A percentile compares a stretch with the other conserved stretches of the same genome.
These are phyloP conservation scores for Etheostoma nigrum DNA, from an alignment of 2,797 vertebrate species.

Conservation along the genomic window DNA sequence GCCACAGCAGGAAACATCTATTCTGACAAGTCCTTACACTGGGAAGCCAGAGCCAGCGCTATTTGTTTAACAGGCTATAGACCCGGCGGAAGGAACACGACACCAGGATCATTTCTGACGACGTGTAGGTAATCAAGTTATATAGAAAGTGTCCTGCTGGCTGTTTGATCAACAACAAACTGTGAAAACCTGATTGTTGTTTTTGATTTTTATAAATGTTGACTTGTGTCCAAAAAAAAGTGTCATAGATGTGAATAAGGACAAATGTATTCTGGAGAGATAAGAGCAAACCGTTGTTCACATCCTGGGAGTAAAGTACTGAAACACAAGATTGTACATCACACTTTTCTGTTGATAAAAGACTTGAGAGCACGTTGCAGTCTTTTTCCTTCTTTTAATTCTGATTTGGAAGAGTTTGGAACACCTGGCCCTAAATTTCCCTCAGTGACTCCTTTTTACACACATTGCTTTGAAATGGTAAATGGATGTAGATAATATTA, in stretches of 20 bases:
- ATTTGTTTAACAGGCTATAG: constrained; percentile 72
- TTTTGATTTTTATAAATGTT: constrained; percentile 21
- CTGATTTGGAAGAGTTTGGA: constrained; percentile 17
- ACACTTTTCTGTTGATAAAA: constrained; percentile 39
- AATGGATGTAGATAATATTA: constrained; percentile 44
- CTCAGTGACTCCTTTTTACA: constrained; percentile 6
- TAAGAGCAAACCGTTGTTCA: not conserved
- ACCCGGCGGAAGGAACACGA: constrained; percentile 48
- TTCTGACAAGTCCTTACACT: constrained; percentile 69
- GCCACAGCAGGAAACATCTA: constrained; percentile 74
- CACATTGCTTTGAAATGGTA: constrained; percentile 38
- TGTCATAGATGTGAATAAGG: not conserved
- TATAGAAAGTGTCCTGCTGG: constrained; percentile 34
- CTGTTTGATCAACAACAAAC: constrained; percentile 30
- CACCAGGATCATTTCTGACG: constrained; percentile 47
- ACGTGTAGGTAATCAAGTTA: constrained; percentile 11
- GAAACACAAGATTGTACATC: not conserved
- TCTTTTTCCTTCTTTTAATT: constrained; percentile 37
- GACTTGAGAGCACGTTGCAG: not conserved
- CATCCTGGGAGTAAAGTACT: constrained; percentile 6
- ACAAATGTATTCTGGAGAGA: constrained; percentile 1
- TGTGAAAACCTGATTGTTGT: constrained; percentile 22
- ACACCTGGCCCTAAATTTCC: constrained; percentile 24
- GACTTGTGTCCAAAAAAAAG: not conserved
- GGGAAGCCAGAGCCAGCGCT: constrained; percentile 65